A percentile compares a stretch with the other conserved stretches of the same genome.
phyloP scores from a whole-genome alignment of 2,888 invertebrate species.

The Aquatica leii region DNA sequence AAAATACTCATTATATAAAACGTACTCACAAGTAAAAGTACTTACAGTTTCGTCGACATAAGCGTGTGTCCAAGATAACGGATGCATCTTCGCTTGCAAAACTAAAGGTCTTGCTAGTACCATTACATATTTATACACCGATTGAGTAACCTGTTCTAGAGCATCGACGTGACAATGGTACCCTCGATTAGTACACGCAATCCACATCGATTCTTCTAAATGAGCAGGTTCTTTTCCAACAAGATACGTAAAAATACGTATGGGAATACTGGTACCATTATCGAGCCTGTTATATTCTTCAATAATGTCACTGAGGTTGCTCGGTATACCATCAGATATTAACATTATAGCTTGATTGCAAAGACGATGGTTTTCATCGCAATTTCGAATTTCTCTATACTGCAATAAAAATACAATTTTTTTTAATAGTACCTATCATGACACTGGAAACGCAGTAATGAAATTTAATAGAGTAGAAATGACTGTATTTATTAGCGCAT shows the following conservation, averaged over 20 bases:
- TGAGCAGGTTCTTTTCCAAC: slow-evolving; percentile 94
- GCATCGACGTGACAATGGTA: slow-evolving; percentile 94
- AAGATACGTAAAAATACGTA: slow-evolving; percentile 94
- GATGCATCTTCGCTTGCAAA: slow-evolving; percentile 76
- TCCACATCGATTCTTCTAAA: slow-evolving; percentile 87
- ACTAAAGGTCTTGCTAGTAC: slow-evolving; percentile 90
- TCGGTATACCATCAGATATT: slow-evolving; percentile 93
- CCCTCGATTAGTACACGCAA: slow-evolving; percentile 97
- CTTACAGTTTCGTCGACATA: slow-evolving; percentile 86
- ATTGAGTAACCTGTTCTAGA: slow-evolving; percentile 94
- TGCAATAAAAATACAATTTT: no score
- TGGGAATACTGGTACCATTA: slow-evolving; percentile 74
- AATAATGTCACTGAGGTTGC: slow-evolving; percentile 87
- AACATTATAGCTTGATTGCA: slow-evolving; percentile 98
- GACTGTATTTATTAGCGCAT: no score
- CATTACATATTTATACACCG: slow-evolving; percentile 95
- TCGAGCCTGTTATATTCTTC: slow-evolving; percentile 79
- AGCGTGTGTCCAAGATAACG: slow-evolving; percentile 94
- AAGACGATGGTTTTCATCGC: slow-evolving; percentile 62
- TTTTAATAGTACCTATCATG: no score
- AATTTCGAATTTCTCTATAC: slow-evolving; percentile 61
- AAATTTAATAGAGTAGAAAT: not conserved
- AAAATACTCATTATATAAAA: not conserved
- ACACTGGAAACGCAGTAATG: no score
- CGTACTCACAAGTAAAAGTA: no score